Conservation (phyloP, 2,797 vertebrate species). For the Hypotaenidia philippensis region DNA sequence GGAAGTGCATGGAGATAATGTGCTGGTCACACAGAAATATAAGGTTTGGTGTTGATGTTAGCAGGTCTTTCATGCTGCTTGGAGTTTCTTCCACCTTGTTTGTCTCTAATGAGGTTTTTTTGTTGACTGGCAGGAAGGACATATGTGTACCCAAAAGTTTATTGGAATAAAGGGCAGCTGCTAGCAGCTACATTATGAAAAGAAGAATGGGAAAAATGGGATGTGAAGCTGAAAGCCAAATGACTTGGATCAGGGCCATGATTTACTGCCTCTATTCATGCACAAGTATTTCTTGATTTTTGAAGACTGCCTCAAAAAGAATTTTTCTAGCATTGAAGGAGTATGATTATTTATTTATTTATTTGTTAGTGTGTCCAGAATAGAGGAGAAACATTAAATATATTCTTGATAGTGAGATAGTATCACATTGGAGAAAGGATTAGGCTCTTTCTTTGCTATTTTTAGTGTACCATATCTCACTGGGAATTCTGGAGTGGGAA, state of each 20-base stretch:
- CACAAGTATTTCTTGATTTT: neutral
- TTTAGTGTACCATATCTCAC: neutral
- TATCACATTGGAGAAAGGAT: neutral
- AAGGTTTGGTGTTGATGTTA: neutral
- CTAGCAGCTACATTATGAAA: neutral
- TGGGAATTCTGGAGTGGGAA: neutral
- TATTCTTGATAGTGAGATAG: neutral
- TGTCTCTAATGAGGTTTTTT: neutral
- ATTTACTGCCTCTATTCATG: neutral
- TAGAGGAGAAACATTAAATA: neutral
- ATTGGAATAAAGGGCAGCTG: neutral
- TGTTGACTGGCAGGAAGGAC: neutral
- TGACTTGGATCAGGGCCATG: fast-evolving
- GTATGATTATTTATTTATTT: neutral
- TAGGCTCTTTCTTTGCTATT: neutral
- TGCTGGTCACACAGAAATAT: fast-evolving
- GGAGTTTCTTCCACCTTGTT: neutral
- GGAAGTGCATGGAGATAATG: fast-evolving
- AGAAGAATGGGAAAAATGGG: neutral
- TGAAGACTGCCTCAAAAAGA: neutral
- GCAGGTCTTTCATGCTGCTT: neutral
- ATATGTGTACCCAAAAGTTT: neutral
- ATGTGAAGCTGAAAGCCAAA: neutral
- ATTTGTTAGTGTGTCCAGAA: neutral
- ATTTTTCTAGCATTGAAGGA: neutral